phyloP scores from a whole-genome alignment of 2,797 vertebrate genomes.

The Pygocentrus nattereri region DNA sequence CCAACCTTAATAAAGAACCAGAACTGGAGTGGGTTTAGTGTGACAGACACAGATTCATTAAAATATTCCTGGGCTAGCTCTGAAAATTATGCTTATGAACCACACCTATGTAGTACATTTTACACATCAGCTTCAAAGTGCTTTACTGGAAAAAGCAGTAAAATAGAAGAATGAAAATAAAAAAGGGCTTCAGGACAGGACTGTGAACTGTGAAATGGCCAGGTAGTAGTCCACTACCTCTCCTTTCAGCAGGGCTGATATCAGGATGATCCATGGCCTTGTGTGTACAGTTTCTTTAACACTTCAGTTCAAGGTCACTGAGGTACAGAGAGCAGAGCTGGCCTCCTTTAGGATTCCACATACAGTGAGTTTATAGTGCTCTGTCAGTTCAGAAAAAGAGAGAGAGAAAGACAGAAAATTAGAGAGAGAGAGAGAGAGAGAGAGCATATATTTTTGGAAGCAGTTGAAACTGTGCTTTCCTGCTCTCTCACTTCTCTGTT shows the following conservation, averaged over 20 bases:
- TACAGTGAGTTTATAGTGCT: neutral
- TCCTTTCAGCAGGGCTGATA: neutral
- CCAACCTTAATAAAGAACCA: neutral
- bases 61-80: too few relatives aligned
- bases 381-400: neutral
- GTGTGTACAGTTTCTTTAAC: slow-evolving; percentile 3
- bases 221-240: neutral
- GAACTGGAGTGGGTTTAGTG: neutral
- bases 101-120: neutral
- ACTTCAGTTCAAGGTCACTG: neutral
- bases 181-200: neutral
- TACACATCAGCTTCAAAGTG: neutral
- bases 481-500: slow-evolving; percentile 30
- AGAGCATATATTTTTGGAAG: neutral
- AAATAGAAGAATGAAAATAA: neutral
- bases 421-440: neutral
- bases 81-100: neutral
- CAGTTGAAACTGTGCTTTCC: neutral
- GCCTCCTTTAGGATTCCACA: neutral
- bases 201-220: neutral
- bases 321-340: neutral
- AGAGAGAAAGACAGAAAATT: neutral
- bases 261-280: neutral
- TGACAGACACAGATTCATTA: too few relatives aligned
- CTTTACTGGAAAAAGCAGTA: neutral